Evolutionary conservation across 2,113 vertebrate genomes (phyloP).

Genomic region (Brachyistius frenatus): DNA sequence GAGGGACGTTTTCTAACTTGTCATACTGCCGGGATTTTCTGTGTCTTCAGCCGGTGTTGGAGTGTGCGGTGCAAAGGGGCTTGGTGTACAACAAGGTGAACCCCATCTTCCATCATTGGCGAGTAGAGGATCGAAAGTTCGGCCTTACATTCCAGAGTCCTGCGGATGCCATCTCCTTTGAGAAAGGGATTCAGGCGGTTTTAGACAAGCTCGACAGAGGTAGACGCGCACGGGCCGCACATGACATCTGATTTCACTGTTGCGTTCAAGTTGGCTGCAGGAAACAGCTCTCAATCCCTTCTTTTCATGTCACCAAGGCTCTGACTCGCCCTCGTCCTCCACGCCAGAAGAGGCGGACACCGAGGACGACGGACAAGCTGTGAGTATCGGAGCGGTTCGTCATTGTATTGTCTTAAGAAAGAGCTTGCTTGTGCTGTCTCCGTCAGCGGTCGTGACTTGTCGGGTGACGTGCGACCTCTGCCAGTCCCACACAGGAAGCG

Average conservation of each 20-base stretch:
- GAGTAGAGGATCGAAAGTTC: constrained; percentile 91
- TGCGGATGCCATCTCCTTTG: constrained; percentile 91
- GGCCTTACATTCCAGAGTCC: constrained; percentile 95
- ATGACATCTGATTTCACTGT: background rate
- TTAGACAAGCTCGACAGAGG: constrained; percentile 91
- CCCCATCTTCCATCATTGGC: constrained; percentile 96
- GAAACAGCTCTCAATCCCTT: constrained; percentile 39
- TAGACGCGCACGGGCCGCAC: constrained; percentile 52
- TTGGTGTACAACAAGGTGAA: constrained; percentile 95
- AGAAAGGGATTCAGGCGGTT: constrained; percentile 88
- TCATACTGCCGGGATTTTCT: constrained; percentile 17
- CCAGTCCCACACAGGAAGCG: constrained; percentile 93
- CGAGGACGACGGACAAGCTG: constrained; percentile 86
- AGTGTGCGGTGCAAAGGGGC: constrained; percentile 89
- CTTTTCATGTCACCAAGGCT: constrained; percentile 78
- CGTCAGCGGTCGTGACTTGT: constrained; percentile 4
- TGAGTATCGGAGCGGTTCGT: constrained; percentile 75
- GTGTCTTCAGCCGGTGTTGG: constrained; percentile 88
- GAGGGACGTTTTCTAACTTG: constrained; percentile 15
- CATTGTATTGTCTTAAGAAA: background rate
- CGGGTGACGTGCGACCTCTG: constrained; percentile 78
- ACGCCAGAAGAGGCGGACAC: constrained; percentile 86
- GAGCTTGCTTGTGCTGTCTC: too few species aligned
- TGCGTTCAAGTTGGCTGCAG: background rate
- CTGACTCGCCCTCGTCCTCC: constrained; percentile 86